Evolutionary conservation across 2,113 vertebrate species (phyloP).

Genomic region (Heteronetta atricapilla): DNA sequence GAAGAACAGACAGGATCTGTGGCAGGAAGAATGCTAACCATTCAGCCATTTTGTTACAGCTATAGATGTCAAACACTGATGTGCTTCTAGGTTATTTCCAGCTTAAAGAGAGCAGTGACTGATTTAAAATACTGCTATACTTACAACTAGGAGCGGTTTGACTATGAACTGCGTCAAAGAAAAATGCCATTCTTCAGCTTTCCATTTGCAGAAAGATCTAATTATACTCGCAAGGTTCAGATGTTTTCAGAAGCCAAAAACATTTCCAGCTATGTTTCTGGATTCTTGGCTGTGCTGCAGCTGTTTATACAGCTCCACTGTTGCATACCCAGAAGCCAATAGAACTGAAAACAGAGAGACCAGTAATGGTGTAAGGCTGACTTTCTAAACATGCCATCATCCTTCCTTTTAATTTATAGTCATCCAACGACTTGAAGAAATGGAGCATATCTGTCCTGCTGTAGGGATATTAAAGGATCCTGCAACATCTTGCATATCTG

Average conservation of each 20-base stretch:
- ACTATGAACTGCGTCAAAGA: not conserved
- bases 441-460: not conserved
- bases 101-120: not conserved
- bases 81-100: not conserved
- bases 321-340: not conserved
- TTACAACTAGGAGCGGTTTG: not conserved
- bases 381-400: not conserved
- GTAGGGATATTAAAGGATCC: not conserved
- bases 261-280: not conserved
- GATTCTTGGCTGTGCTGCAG: conserved; percentile 14
- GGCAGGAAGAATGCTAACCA: conserved; percentile 10
- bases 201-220: conserved; percentile 30
- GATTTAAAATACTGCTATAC: not conserved
- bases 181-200: conserved; percentile 16
- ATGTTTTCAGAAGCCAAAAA: not conserved
- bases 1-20: not conserved
- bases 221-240: not conserved
- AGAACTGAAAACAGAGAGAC: not conserved
- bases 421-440: not conserved
- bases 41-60: conserved; percentile 2
- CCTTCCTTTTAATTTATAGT: not conserved
- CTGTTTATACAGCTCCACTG: not conserved
- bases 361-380: not conserved
- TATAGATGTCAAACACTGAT: not conserved
- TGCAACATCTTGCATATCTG: not conserved